These are phyloP conservation scores for Hyperoplus immaculatus DNA, from an alignment of 2,797 vertebrate species.

Conservation along the genomic window DNA sequence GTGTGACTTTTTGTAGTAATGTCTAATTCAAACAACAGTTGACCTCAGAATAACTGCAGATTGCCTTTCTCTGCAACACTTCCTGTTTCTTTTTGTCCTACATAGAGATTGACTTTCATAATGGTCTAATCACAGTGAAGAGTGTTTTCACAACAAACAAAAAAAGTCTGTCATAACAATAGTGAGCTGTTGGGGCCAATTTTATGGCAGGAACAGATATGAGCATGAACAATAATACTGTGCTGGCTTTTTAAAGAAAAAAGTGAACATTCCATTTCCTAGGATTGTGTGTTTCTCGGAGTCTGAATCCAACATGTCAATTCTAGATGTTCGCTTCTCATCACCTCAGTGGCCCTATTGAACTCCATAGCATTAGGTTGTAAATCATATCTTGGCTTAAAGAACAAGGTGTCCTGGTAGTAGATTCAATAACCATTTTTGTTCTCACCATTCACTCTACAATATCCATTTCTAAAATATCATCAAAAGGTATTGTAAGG, in stretches of 20 bases:
- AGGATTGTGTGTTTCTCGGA: neutral
- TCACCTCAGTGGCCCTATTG: neutral
- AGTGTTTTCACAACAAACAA: neutral
- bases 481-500: neutral
- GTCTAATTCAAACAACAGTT: constrained; percentile 1
- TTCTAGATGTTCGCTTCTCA: neutral
- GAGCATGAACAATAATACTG: neutral
- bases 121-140: neutral
- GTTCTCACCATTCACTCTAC: neutral
- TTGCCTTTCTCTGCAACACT: constrained; percentile 1
- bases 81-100: constrained; percentile 8
- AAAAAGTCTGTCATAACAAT: neutral
- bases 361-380: neutral
- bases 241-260: neutral
- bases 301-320: neutral
- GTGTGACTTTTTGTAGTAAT: neutral
- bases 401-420: neutral
- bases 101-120: neutral
- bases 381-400: neutral
- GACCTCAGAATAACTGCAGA: neutral
- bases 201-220: neutral
- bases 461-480: neutral
- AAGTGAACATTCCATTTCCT: neutral
- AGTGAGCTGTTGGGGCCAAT: neutral
- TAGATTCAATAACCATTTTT: neutral